Evolutionary conservation across 2,888 invertebrate species (phyloP).

Genomic region (Colostygia pectinataria): DNA sequence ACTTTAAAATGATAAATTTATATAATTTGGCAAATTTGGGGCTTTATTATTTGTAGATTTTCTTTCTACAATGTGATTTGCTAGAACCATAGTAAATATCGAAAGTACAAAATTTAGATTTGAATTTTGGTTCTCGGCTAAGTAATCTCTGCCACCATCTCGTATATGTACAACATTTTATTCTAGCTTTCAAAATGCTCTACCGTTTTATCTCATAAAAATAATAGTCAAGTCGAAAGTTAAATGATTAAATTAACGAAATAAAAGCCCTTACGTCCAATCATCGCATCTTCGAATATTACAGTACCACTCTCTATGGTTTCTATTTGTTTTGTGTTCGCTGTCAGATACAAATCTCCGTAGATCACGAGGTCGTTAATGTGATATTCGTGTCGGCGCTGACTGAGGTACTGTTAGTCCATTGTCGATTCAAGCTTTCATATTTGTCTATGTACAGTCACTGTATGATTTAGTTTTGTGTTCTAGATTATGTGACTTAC

Average conservation of each 20-base stretch:
- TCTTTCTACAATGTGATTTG: too few species aligned
- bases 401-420: constrained; percentile 73
- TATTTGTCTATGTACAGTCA: constrained; percentile 68
- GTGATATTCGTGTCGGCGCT: constrained; percentile 80
- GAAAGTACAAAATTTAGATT: too few species aligned
- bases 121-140: too few species aligned
- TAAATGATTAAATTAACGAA: too few species aligned
- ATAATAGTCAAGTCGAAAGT: too few species aligned
- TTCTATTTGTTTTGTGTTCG: constrained; percentile 45
- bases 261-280: constrained; percentile 5
- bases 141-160: too few species aligned
- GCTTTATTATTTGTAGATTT: neutral
- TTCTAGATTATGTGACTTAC: constrained; percentile 40
- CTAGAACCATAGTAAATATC: too few species aligned
- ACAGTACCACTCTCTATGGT: constrained; percentile 15
- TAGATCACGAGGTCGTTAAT: constrained; percentile 80
- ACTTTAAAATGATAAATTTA: constrained; percentile 19
- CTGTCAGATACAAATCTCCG: constrained; percentile 77
- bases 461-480: constrained; percentile 60
- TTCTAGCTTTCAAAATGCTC: too few species aligned
- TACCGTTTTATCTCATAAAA: too few species aligned
- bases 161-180: too few species aligned
- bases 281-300: constrained; percentile 14
- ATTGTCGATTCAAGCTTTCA: constrained; percentile 79
- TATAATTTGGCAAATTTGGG: constrained; percentile 12